Evolutionary conservation across 1,140 invertebrate genomes (phyloP).

Genomic region (Philopotamus ludificatus): DNA sequence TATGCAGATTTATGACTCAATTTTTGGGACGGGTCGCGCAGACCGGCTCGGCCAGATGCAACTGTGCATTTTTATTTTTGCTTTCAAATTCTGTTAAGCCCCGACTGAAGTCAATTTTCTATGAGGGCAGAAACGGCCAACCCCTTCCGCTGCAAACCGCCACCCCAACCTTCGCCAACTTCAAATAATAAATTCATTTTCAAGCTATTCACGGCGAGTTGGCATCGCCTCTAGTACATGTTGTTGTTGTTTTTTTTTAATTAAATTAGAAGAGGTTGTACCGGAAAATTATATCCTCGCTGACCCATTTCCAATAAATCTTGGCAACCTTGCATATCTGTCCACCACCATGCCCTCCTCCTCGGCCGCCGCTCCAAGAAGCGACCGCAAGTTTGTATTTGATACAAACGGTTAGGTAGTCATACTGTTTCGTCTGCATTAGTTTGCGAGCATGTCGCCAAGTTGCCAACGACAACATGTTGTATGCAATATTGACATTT

Average conservation of each 20-base stretch:
- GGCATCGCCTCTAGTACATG: no score
- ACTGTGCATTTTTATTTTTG: constrained; percentile 35
- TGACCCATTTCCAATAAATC: constrained; percentile 38
- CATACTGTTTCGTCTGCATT: constrained; percentile 29
- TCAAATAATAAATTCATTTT: no score
- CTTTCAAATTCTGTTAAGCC: constrained; percentile 30
- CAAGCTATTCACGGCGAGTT: no score
- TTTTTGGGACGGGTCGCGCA: no score
- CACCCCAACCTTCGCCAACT: no score
- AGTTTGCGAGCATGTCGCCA: constrained; percentile 32
- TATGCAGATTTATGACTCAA: no score
- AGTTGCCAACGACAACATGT: constrained; percentile 41
- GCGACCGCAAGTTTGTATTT: constrained; percentile 26
- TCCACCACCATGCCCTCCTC: neutral
- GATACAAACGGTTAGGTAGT: constrained; percentile 17
- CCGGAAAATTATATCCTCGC: constrained; percentile 5
- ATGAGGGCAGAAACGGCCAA: constrained; percentile 23
- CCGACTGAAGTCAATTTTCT: constrained; percentile 34
- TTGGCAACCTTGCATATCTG: constrained; percentile 21
- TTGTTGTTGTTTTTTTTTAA: no score
- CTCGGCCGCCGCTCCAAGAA: constrained; percentile 10
- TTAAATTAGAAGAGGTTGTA: constrained; percentile 29
- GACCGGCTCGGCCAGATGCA: constrained; percentile 29
- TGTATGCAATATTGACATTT: constrained; percentile 43
- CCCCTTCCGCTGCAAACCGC: no score